Evolutionary conservation across 1,140 invertebrate genomes (phyloP).

Genomic region (Oedothorax gibbosus): DNA sequence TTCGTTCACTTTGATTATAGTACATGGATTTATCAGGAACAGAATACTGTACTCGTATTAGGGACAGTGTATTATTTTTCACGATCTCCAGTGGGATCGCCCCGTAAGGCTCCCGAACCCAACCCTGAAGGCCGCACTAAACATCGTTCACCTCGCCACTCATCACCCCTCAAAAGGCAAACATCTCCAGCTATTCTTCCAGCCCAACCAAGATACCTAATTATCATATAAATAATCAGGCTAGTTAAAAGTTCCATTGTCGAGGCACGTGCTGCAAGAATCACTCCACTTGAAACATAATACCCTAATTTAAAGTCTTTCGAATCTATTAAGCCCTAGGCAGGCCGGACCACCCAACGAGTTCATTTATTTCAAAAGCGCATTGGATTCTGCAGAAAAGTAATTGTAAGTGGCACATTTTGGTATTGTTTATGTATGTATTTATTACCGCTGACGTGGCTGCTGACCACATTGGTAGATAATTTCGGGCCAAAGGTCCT

Average conservation of each 20-base stretch:
- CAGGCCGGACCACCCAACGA: constrained; percentile 50
- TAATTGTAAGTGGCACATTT: constrained; percentile 57
- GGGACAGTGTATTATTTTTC: too few species aligned
- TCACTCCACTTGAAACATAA: constrained; percentile 52
- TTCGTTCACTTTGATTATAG: too few species aligned
- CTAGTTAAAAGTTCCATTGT: constrained; percentile 54
- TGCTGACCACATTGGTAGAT: constrained; percentile 46
- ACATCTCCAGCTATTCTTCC: constrained; percentile 5
- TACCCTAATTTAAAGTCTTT: constrained; percentile 59
- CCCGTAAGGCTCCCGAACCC: too few species aligned
- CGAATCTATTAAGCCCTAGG: constrained; percentile 57
- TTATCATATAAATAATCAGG: constrained; percentile 58
- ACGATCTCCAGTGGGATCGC: too few species aligned
- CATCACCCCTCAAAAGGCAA: too few species aligned
- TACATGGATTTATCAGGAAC: too few species aligned
- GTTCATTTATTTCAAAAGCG: constrained; percentile 57
- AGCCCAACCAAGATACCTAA: constrained; percentile 30
- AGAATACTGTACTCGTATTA: too few species aligned
- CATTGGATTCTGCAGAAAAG: constrained; percentile 50
- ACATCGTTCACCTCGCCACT: too few species aligned
- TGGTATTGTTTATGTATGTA: constrained; percentile 56
- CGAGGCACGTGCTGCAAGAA: constrained; percentile 30
- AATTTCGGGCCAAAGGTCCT: constrained; percentile 45
- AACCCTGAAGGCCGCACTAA: too few species aligned
- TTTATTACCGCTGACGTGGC: constrained; percentile 53